These are phyloP conservation scores for Mus spicilegus DNA, from an alignment of 2,113 vertebrate species.

Conservation along the genomic window DNA sequence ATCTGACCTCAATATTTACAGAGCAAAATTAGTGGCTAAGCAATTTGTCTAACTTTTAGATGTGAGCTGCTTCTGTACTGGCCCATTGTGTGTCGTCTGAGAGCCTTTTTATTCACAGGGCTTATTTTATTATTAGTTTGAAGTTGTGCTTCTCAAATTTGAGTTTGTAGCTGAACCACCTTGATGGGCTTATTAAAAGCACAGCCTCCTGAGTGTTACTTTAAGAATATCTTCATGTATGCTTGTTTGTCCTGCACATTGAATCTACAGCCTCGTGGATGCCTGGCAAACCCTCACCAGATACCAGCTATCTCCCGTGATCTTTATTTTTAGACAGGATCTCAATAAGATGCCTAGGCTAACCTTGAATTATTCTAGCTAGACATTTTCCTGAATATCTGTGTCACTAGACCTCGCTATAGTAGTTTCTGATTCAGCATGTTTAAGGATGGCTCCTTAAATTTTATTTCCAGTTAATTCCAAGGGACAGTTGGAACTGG, in stretches of 20 bases:
- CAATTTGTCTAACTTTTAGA: neutral
- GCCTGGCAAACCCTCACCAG: neutral
- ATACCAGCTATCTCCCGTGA: neutral
- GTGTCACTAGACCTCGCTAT: neutral
- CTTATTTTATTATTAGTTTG: slow-evolving; percentile 1
- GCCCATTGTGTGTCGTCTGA: neutral
- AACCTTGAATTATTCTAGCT: neutral
- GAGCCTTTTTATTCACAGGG: neutral
- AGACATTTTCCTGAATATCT: neutral
- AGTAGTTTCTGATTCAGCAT: neutral
- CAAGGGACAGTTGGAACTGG: neutral
- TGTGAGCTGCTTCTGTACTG: neutral
- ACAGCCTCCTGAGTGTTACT: neutral
- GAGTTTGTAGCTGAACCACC: neutral
- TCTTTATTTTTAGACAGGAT: neutral
- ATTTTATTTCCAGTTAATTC: slow-evolving; percentile 23
- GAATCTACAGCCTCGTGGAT: neutral
- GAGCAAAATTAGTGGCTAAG: neutral
- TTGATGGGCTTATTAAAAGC: neutral
- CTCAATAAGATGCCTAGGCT: neutral
- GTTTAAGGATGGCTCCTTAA: neutral
- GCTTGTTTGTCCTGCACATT: neutral
- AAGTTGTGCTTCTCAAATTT: neutral
- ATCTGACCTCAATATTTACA: neutral
- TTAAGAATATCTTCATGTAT: neutral